Base-by-base conservation (phyloP, 2,888 invertebrate genomes). In the Aleiodes leptofemur region DNA sequence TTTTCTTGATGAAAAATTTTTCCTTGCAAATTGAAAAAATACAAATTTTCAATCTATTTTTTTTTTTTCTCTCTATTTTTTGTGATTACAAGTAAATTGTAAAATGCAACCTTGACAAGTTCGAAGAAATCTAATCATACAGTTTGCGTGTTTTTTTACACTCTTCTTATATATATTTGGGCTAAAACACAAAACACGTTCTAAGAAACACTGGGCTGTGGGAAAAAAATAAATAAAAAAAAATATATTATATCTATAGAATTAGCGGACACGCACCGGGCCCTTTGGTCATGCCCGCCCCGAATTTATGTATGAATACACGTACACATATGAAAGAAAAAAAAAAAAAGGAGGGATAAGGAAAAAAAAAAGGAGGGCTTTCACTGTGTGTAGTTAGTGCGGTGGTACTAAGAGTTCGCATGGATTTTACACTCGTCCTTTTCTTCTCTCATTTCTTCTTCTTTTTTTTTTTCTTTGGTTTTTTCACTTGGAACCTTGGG, bases 281-380 rank as follows among this genome's bases (percentile, higher is more conserved):
- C 64, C 64, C 48, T 64, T 64, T 43, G 43, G 64, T 64, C 48
- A 64, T 64, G 48, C 64, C 64, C 48, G 64, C 64, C 48, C 16
- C 8, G 29, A 48, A 64, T 64, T 64, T 13, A 59, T 38, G 34
- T 14, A 34, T n/a, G 7, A n/a, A 34, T 43, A 43, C 43, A 59
- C 34, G 34, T 38, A 59, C 59, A 14, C 34, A 59, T 59, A 31
- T 16, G 56, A 16, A 8, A 3, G 8, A 55, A n/a, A 55, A 38
- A 43, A 38, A 38, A 61, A 38, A 61, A 8, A 7, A 64, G 16
- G 23, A 23, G 23, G 23, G 23, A 23, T 23, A 23, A n/a, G n/a
- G 1, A 23, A 23, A 23, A 14, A 64, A 43, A 43, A 14, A 16
- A 48, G 43, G n/a, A 6, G 61, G n/a, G 8, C 16, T n/a, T 48